Conservation (phyloP, 2,888 invertebrate genomes). For the Aphodius granarius region DNA sequence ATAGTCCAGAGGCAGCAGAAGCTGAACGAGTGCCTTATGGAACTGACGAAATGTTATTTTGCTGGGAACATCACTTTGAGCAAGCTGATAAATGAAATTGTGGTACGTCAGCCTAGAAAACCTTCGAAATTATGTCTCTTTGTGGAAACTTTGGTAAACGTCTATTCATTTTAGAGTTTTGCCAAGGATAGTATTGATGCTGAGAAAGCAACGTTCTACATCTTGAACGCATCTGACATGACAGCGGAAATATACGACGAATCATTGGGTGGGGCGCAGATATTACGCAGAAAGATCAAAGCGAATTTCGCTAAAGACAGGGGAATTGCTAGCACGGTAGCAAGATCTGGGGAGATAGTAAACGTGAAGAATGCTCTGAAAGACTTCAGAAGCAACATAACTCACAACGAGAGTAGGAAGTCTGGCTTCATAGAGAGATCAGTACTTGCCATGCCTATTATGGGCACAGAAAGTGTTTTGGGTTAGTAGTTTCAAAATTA, state of each 20-base stretch:
- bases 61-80: conserved; percentile 60
- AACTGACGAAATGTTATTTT: conserved; percentile 56
- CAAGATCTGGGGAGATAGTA: conserved; percentile 54
- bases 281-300: conserved; percentile 57
- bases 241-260: conserved; percentile 64
- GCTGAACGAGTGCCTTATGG: conserved; percentile 50
- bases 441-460: conserved; percentile 59
- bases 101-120: too few species aligned
- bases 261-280: conserved; percentile 53
- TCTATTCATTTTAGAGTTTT: conserved; percentile 53
- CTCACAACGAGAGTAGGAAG: conserved; percentile 54
- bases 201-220: conserved; percentile 61
- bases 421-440: conserved; percentile 61
- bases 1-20: conserved; percentile 51
- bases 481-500: too few species aligned
- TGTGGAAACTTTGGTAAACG: not conserved
- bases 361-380: conserved; percentile 61
- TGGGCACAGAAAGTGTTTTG: conserved; percentile 56
- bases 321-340: conserved; percentile 59
- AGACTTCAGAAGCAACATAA: conserved; percentile 58
- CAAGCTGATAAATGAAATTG: conserved; percentile 63
- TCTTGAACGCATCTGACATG: conserved; percentile 57
- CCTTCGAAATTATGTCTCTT: not conserved
- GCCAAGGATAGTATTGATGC: conserved; percentile 61
- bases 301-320: conserved; percentile 56